Percentiles rank a stretch among this genome's conserved stretches.
phyloP scores from a whole-genome alignment of 1,140 invertebrate genomes.

The Leptinotarsa texana region DNA sequence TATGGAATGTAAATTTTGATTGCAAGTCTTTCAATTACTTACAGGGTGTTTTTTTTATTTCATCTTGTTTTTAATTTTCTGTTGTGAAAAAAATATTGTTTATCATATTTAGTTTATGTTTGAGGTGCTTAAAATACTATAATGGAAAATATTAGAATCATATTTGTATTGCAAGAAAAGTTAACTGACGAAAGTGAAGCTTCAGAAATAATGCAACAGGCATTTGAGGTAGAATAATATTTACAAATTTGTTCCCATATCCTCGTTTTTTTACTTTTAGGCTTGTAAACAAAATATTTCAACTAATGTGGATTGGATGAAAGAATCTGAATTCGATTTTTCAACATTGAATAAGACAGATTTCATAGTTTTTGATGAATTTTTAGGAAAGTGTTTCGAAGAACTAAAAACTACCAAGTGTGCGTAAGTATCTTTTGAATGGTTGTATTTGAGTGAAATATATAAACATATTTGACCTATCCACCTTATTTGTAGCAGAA shows the following conservation, averaged over 20 bases:
- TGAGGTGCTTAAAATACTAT: neutral
- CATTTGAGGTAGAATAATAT: conserved; percentile 51
- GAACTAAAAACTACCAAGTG: conserved; percentile 68
- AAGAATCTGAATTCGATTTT: conserved; percentile 56
- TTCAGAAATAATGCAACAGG: conserved; percentile 56
- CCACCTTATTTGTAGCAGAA: conserved; percentile 59
- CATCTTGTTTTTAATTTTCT: neutral
- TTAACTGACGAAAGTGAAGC: conserved; percentile 52
- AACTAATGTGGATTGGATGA: conserved; percentile 60
- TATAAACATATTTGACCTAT: neutral
- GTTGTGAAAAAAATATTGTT: neutral
- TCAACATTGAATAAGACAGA: conserved; percentile 68
- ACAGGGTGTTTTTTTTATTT: neutral
- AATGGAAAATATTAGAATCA: conserved; percentile 40
- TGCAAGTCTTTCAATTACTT: no score
- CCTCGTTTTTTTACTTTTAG: conserved; percentile 49
- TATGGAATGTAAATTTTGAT: no score
- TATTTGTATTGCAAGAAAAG: conserved; percentile 53
- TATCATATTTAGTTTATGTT: neutral
- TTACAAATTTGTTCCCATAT: neutral
- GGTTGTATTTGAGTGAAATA: no score
- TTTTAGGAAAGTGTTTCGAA: conserved; percentile 71
- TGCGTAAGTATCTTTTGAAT: conserved; percentile 60
- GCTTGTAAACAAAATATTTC: conserved; percentile 58
- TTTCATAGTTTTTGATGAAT: conserved; percentile 75